Evolutionary conservation across 1,140 invertebrate species (phyloP).

Genomic region (Papilio polyxenes): DNA sequence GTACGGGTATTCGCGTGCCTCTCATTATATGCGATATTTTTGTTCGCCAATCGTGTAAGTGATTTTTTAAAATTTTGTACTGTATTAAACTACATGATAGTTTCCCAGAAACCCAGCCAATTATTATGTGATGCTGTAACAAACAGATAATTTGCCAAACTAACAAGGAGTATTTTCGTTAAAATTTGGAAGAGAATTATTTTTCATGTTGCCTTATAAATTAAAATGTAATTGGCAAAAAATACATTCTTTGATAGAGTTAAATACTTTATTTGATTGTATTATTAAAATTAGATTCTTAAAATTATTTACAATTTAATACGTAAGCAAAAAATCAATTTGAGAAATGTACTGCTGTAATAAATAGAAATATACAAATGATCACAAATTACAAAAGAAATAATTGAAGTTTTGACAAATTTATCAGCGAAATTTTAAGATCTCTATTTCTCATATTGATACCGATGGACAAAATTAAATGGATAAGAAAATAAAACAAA

Average conservation of each 20-base stretch:
- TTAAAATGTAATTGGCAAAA: slow-evolving; percentile 31
- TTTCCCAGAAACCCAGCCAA: slow-evolving; percentile 39
- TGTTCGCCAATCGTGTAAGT: slow-evolving; percentile 19
- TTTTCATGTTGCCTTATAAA: background rate
- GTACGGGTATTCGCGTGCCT: slow-evolving; percentile 24
- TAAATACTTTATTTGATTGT: slow-evolving; percentile 32
- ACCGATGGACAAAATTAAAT: background rate
- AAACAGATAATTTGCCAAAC: slow-evolving; percentile 40
- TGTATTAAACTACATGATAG: slow-evolving; percentile 33
- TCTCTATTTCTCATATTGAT: background rate
- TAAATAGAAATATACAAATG: background rate
- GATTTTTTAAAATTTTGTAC: slow-evolving; percentile 21
- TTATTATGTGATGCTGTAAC: slow-evolving; percentile 40
- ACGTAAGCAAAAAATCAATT: slow-evolving; percentile 19
- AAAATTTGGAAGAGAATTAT: slow-evolving; percentile 25
- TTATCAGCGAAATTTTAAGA: too few species aligned
- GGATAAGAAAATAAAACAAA: background rate
- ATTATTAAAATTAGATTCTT: slow-evolving; percentile 28
- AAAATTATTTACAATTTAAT: slow-evolving; percentile 33
- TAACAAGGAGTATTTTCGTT: slow-evolving; percentile 30
- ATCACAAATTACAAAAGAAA: background rate
- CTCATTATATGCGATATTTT: slow-evolving; percentile 15
- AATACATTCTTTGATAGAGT: slow-evolving; percentile 35
- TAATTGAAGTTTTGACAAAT: too few species aligned
- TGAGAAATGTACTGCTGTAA: background rate